phyloP scores from a whole-genome alignment of 2,797 vertebrate species.

The Chaenodraco wilsoni region DNA sequence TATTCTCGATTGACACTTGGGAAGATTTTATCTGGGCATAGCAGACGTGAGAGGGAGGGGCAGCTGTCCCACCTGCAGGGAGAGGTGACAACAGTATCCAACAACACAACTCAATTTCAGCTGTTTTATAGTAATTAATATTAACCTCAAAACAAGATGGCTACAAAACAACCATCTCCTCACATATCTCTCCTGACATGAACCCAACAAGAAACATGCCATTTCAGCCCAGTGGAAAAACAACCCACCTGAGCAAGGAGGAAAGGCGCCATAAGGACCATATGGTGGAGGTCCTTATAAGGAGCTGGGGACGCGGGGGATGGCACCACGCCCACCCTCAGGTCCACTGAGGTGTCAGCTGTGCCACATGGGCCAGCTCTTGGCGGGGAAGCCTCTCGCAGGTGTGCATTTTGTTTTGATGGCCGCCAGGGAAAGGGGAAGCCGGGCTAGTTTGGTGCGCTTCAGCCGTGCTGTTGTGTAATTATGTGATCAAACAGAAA shows the following conservation, averaged over 20 bases:
- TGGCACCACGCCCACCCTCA: conserved; percentile 73
- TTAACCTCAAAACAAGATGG: conserved; percentile 12
- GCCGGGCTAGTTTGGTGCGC: conserved; percentile 53
- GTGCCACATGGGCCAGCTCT: conserved; percentile 73
- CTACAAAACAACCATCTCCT: conserved; percentile 13
- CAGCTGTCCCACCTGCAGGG: conserved; percentile 53
- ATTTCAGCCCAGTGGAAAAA: conserved; percentile 61
- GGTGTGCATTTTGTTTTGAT: conserved; percentile 63
- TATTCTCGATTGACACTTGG: conserved; percentile 35
- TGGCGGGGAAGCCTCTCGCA: conserved; percentile 68
- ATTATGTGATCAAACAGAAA: conserved; percentile 75
- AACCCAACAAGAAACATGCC: conserved; percentile 45
- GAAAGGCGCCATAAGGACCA: conserved; percentile 71
- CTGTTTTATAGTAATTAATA: conserved; percentile 32
- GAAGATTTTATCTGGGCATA: conserved; percentile 67
- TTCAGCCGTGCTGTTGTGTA: conserved; percentile 72
- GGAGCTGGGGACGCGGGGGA: conserved; percentile 63
- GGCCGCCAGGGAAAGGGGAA: conserved; percentile 34
- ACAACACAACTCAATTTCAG: conserved; percentile 49
- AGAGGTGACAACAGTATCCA: conserved; percentile 54
- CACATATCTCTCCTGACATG: conserved; percentile 40
- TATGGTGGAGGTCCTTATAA: conserved; percentile 81
- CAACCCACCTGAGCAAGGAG: conserved; percentile 63
- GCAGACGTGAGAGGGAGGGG: conserved; percentile 71
- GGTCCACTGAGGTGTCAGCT: conserved; percentile 77